Base-by-base conservation (phyloP, 1,140 invertebrate species). In the Mya arenaria region DNA sequence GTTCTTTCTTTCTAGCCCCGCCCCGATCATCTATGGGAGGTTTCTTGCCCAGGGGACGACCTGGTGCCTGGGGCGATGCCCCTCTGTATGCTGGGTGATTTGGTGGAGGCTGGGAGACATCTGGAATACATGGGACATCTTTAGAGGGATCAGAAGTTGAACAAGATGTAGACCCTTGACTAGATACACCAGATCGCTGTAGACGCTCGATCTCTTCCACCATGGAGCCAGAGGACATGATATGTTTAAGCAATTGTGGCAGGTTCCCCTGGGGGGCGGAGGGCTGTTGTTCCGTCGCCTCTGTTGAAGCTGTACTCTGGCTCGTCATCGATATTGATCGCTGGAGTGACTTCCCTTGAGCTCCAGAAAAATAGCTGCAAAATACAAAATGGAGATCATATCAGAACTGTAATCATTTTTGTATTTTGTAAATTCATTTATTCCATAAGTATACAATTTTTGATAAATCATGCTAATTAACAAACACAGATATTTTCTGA, bases 191-290 rank as follows among this genome's bases (percentile, higher is more conserved):
- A 41, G 37, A 30, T 58, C 55, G 71, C n/a, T 97, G 96, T 85
- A 97, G 96, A 83, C 97, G 96, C 87, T 98, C 97, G 87, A 98
- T 96, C 90, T 97, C 96, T 88, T 97, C 97, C 13, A 98, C 95
- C 63, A 95, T 95, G 88, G 97, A 96, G 23, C 96, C 95, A 90
- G 96, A 95, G 37, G 96, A 96, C 95, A 96, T 96, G 37, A 97
- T 92, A 74, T 95, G 94, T 82, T 96, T 95, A 1, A 96, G 91
- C 95, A 97, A 91, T 96, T 96, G 32, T 95, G 96, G 93, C 96
- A 97, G 96, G 87, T 96, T 95, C 0, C 96, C 77, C n/a, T n/a
- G n/a, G n/a, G n/a, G n/a, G n/a, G n/a, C n/a, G n/a, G n/a, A n/a
- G n/a, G n/a, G n/a, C n/a, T n/a, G n/a, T n/a, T n/a, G n/a, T n/a